Evolutionary conservation across 1,140 invertebrate species (phyloP), one percentile per base, ranked within the genome.

Genomic region (Drosophila saltans): DNA sequence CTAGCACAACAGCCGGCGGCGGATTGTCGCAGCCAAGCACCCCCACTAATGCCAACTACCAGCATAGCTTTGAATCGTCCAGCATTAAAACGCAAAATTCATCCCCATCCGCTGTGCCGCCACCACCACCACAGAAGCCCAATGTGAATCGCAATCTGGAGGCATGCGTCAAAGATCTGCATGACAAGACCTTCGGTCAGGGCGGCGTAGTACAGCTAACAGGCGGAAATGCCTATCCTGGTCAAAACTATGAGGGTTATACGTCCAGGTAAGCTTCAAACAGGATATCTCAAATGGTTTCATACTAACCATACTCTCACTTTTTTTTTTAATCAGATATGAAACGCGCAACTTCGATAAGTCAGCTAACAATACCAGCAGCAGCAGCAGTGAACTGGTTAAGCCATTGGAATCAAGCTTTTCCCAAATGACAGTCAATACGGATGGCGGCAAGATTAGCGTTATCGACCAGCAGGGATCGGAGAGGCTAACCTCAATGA

Each of bases 201-300:
- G 90, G 84, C 59, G 91, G 91, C 5, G 91, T 92, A 9, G 80
- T 92, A 24, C 84, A 91, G 64, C 64, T 92, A 11, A 92, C 90
- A 3, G 73, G 78, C 30, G 84, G 78, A 56, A 83, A 70, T 59
- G 66, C 83, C 7, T 88, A 91, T 72, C 89, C 91, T 1, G 91
- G 91, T 28, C 93, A 94, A 80, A 94, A 92, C 71, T 94, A 94
- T 79, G 94, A 94, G 69, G 94, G 94, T 16, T 94, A 94, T 82
- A 94, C 94, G 3, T 94, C 94, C 66, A 94, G 94, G 94, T 94
- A 43, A 63, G 75, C 56, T 30, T 8, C 5, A 26, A 2, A 26
- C 3, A 10, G 0, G 0, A 21, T 1, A 8, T 2, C 1, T 11
- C 3, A 1, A 21, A 5, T 16, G 3, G 9, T 21, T 24, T 2